phyloP scores from a whole-genome alignment of 2,797 vertebrate species.

The Oryzias sinensis region DNA sequence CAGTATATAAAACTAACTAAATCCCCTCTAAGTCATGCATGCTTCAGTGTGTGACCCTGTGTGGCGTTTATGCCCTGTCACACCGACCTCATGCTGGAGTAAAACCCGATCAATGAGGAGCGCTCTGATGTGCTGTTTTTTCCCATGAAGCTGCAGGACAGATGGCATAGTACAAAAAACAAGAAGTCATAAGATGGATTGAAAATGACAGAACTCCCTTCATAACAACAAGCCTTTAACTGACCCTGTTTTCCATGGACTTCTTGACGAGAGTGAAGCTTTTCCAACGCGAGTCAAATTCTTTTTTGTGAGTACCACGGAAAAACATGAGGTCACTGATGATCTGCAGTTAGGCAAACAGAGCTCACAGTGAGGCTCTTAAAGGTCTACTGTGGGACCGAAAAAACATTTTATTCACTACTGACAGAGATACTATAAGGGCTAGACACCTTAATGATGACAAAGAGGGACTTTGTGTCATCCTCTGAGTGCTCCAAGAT shows the following conservation, averaged over 20 bases:
- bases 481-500: slow-evolving; percentile 94
- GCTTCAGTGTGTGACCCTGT: neutral
- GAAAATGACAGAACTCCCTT: slow-evolving; percentile 27
- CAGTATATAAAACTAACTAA: neutral
- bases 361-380: slow-evolving; percentile 33
- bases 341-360: slow-evolving; percentile 77
- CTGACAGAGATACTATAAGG: slow-evolving; percentile 22
- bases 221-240: slow-evolving; percentile 30
- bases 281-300: slow-evolving; percentile 97
- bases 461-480: slow-evolving; percentile 95
- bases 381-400: neutral
- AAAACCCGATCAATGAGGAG: slow-evolving; percentile 93
- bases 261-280: slow-evolving; percentile 97
- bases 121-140: slow-evolving; percentile 93
- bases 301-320: slow-evolving; percentile 93
- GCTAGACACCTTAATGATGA: slow-evolving; percentile 92
- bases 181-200: slow-evolving; percentile 7
- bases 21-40: slow-evolving; percentile 1
- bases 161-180: slow-evolving; percentile 20
- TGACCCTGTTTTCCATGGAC: slow-evolving; percentile 97
- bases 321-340: slow-evolving; percentile 94
- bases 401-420: slow-evolving; percentile 17
- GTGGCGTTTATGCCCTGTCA: neutral
- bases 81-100: slow-evolving; percentile 91
- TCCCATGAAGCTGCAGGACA: slow-evolving; percentile 85